Evolutionary conservation across 2,888 invertebrate genomes (phyloP), one percentile per base, ranked within the genome.

Genomic region (Hydriomena furcata): DNA sequence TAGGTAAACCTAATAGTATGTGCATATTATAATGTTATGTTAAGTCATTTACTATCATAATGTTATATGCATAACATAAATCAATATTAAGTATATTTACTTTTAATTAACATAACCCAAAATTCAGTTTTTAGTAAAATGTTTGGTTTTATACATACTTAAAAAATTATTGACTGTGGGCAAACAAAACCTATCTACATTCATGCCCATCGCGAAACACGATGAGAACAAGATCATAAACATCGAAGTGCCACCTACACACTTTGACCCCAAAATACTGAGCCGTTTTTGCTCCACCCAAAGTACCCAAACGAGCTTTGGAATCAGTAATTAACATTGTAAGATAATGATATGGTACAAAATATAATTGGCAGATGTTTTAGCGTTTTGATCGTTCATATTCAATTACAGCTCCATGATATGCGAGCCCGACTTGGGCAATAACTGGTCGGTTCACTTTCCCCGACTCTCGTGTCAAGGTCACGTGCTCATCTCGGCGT

Each of bases 361-460:
- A 11, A 40, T 52, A 7, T 60, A 53, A 60, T 60, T 46, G 50
- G 43, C 44, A 44, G n/a, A n/a, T 32, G 8, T n/a, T 25, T 27
- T 37, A 42, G 36, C 46, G 49, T 52, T 37, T 49, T 43, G 41
- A 42, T 55, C 25, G 24, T 46, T 40, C 36, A 49, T 45, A 30
- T 46, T 50, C 44, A 44, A 58, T 48, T 48, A 48, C 31, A 31
- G n/a, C 3, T 41, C 23, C 23, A 12, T 21, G 30, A 53, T 55
- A 53, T 55, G 58, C 66, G 74, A 75, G 76, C 79, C 71, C 62
- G 58, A 47, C 68, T 87, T 85, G 76, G 76, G 65, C 73, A 84
- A 87, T 62, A 76, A 85, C 86, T 79, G 74, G 88, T 82, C 73
- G 60, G 82, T 82, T 82, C 83, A 89, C 89, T 90, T 90, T 90